Evolutionary conservation across 2,888 invertebrate genomes (phyloP).

Genomic region (Trichopoda pennipes): DNA sequence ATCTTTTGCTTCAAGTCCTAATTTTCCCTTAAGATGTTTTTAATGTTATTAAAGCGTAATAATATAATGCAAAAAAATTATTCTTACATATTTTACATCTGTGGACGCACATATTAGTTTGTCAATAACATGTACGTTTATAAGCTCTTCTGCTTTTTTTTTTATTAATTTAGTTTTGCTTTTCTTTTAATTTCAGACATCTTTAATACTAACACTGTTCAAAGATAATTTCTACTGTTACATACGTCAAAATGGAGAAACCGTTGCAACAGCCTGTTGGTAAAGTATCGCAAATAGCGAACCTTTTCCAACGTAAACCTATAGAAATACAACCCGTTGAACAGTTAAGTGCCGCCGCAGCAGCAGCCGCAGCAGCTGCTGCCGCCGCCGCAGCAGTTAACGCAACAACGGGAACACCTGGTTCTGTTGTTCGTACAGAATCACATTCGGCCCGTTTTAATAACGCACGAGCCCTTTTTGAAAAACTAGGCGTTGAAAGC

Average conservation of each 20-base stretch:
- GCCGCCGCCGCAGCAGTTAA: conserved; percentile 72
- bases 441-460: conserved; percentile 95
- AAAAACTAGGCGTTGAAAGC: conserved; percentile 89
- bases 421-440: conserved; percentile 91
- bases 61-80: too few relatives aligned
- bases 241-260: conserved; percentile 83
- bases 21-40: too few relatives aligned
- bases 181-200: conserved; percentile 69
- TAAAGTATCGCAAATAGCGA: conserved; percentile 95
- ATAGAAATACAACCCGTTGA: conserved; percentile 82
- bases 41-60: too few relatives aligned
- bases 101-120: too few relatives aligned
- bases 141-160: too few relatives aligned
- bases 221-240: conserved; percentile 20
- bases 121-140: too few relatives aligned
- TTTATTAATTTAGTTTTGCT: background rate
- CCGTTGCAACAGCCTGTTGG: conserved; percentile 83
- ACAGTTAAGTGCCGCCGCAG: conserved; percentile 77
- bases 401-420: conserved; percentile 80
- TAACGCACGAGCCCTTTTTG: conserved; percentile 94
- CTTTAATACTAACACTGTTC: conserved; percentile 41
- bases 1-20: too few relatives aligned
- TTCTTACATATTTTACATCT: too few relatives aligned
- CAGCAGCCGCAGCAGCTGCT: conserved; percentile 78
- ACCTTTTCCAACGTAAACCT: conserved; percentile 90